phyloP scores from a whole-genome alignment of 2,888 invertebrate species.

The Ornithoptera alexandrae region DNA sequence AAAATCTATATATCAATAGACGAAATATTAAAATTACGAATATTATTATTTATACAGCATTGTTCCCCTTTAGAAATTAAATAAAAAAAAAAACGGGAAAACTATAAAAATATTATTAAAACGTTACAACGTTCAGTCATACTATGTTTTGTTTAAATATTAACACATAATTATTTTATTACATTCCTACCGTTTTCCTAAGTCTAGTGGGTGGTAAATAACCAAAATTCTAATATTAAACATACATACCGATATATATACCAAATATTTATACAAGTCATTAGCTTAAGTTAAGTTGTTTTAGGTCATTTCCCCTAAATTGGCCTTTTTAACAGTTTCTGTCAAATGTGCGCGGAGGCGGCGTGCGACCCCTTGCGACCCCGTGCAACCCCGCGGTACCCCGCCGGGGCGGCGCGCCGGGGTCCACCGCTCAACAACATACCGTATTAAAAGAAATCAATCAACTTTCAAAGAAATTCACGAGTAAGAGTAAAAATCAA shows the following conservation, averaged over 20 bases:
- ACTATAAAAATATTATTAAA: slow-evolving; percentile 52
- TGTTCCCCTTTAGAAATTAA: slow-evolving; percentile 53
- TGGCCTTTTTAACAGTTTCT: slow-evolving; percentile 74
- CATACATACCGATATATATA: slow-evolving; percentile 80
- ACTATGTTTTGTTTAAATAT: slow-evolving; percentile 75
- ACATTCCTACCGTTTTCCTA: slow-evolving; percentile 76
- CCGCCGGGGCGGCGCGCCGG: slow-evolving; percentile 37
- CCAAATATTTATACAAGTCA: slow-evolving; percentile 79
- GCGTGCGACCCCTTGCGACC: slow-evolving; percentile 39
- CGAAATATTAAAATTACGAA: slow-evolving; percentile 78
- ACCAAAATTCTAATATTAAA: slow-evolving; percentile 80
- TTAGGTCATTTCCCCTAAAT: slow-evolving; percentile 77
- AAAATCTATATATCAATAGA: slow-evolving; percentile 64
- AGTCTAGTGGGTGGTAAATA: slow-evolving; percentile 79
- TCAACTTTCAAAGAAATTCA: slow-evolving; percentile 43
- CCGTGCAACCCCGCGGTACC: slow-evolving; percentile 2
- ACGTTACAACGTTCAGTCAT: slow-evolving; percentile 74
- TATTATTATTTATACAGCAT: slow-evolving; percentile 69
- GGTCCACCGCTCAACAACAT: slow-evolving; percentile 46
- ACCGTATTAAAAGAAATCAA: slow-evolving; percentile 72
- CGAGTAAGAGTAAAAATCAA: slow-evolving; percentile 49
- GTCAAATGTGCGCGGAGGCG: slow-evolving; percentile 64
- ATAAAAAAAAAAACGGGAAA: slow-evolving; percentile 54
- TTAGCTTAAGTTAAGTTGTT: slow-evolving; percentile 80
- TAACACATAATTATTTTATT: slow-evolving; percentile 77